Conservation (phyloP, 2,888 invertebrate species). For the Meliscaeva auricollis region DNA sequence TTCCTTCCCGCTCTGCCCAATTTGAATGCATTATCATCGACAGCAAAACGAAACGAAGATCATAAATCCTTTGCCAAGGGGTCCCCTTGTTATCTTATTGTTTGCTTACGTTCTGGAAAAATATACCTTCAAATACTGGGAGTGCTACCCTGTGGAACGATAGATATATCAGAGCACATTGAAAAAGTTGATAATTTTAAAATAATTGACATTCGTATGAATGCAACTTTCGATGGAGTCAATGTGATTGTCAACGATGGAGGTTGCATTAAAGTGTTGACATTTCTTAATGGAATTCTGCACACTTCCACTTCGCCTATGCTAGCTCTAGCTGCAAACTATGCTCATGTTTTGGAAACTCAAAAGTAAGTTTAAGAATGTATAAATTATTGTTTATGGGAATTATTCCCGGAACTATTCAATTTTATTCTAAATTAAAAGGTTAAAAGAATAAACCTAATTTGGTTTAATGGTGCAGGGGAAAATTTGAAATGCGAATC, state of each 20-base stretch:
- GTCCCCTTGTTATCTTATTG: slow-evolving; percentile 90
- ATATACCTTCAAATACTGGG: slow-evolving; percentile 93
- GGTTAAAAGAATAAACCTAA: too few species aligned
- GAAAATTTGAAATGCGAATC: too few species aligned
- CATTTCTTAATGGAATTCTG: slow-evolving; percentile 82
- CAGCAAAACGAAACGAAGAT: slow-evolving; percentile 85
- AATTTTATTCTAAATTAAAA: too few species aligned
- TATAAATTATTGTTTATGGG: slow-evolving; percentile 1
- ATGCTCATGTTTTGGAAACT: slow-evolving; percentile 89
- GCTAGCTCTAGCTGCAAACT: slow-evolving; percentile 88
- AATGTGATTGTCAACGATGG: slow-evolving; percentile 87
- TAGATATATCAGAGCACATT: slow-evolving; percentile 86
- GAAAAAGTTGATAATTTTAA: slow-evolving; percentile 86
- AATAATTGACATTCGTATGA: slow-evolving; percentile 88
- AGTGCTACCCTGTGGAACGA: slow-evolving; percentile 91
- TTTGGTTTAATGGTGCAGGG: too few species aligned
- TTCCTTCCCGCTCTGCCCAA: slow-evolving; percentile 86
- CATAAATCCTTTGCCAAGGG: slow-evolving; percentile 86
- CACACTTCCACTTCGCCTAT: slow-evolving; percentile 82
- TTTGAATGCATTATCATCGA: slow-evolving; percentile 85
- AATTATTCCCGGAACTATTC: too few species aligned
- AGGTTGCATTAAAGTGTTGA: slow-evolving; percentile 87
- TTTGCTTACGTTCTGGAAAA: slow-evolving; percentile 91
- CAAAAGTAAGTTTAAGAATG: slow-evolving; percentile 84
- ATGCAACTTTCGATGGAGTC: slow-evolving; percentile 89